Conservation (phyloP, 2,888 invertebrate species). For the Macrophya annulata region DNA sequence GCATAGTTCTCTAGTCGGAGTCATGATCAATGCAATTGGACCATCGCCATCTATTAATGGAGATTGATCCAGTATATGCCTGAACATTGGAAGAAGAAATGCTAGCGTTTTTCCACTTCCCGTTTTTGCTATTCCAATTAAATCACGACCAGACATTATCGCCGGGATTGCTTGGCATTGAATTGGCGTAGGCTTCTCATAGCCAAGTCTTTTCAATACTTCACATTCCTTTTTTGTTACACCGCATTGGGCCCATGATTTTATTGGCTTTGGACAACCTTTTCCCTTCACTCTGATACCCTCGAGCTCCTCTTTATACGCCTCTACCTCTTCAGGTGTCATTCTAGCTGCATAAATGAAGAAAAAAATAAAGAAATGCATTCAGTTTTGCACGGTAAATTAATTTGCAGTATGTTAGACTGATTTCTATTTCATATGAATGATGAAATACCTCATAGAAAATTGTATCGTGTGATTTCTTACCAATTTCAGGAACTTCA, state of each 20-base stretch:
- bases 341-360: constrained; percentile 83
- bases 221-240: constrained; percentile 97
- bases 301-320: constrained; percentile 94
- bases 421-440: not conserved
- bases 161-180: constrained; percentile 98
- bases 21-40: constrained; percentile 98
- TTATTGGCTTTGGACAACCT: constrained; percentile 97
- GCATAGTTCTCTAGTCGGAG: constrained; percentile 98
- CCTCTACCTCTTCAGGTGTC: constrained; percentile 93
- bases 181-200: constrained; percentile 99
- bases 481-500: constrained; percentile 95
- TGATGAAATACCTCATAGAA: constrained; percentile 1
- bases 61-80: constrained; percentile 97
- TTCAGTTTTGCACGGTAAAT: too few relatives aligned
- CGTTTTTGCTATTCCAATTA: constrained; percentile 99
- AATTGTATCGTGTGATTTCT: constrained; percentile 17
- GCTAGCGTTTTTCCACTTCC: constrained; percentile 99
- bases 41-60: constrained; percentile 98
- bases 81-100: constrained; percentile 98
- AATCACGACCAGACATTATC: constrained; percentile 97
- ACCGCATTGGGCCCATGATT: constrained; percentile 99
- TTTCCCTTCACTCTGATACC: constrained; percentile 98
- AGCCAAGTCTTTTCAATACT: constrained; percentile 92
- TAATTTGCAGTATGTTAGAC: too few relatives aligned
- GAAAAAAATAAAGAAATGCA: too few relatives aligned